These are phyloP conservation scores for Macrochelys suwanniensis DNA, from an alignment of 2,797 vertebrate species.

Conservation along the genomic window DNA sequence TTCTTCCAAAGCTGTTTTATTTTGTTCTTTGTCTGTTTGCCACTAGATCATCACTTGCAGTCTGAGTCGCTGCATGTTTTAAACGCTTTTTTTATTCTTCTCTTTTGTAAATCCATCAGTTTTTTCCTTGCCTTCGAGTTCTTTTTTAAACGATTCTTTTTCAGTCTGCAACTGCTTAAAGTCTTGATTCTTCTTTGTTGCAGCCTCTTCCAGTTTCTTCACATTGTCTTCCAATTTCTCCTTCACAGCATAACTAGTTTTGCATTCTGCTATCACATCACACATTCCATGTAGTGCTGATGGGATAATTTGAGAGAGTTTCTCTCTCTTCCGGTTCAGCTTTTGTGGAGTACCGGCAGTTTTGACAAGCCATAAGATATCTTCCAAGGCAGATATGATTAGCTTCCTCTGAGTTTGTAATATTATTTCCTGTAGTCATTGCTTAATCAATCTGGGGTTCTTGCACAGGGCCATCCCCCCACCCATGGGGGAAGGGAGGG, in stretches of 20 bases:
- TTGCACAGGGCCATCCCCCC: neutral
- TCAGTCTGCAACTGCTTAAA: conserved; percentile 77
- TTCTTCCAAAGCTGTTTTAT: conserved; percentile 15
- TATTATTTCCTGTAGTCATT: neutral
- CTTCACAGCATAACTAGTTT: conserved; percentile 71
- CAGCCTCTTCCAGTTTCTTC: conserved; percentile 61
- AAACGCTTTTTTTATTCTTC: neutral
- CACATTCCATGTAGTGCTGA: conserved; percentile 70
- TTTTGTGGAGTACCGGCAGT: conserved; percentile 76
- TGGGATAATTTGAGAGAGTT: conserved; percentile 77
- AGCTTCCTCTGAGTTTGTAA: conserved; percentile 20
- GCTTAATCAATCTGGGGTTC: neutral
- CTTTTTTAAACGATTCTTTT: conserved; percentile 79
- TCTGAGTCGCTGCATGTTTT: neutral
- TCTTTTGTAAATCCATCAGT: neutral
- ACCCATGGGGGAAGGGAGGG: too few relatives aligned
- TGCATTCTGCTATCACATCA: conserved; percentile 77
- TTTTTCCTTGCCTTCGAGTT: conserved; percentile 68
- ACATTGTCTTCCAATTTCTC: conserved; percentile 48
- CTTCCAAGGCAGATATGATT: conserved; percentile 12
- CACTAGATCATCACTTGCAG: conserved; percentile 30
- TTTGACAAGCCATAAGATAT: neutral
- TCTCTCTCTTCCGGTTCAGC: conserved; percentile 81
- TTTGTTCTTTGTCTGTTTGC: conserved; percentile 31
- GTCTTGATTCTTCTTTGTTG: conserved; percentile 73